phyloP scores from a whole-genome alignment of 2,797 vertebrate species.

The Ptychadena robeensis region DNA sequence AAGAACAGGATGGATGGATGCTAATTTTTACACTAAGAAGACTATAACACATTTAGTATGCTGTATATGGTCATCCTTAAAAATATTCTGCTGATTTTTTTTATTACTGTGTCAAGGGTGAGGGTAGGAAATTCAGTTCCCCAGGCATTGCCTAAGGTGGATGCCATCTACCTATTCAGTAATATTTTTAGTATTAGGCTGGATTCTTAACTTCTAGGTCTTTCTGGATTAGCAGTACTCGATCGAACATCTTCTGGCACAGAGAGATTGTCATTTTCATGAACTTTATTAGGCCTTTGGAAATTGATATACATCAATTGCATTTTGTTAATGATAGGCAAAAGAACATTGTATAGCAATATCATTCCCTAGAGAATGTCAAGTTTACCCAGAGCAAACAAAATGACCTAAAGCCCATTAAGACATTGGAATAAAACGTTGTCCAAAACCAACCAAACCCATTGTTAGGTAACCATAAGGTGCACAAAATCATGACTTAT shows the following conservation, averaged over 20 bases:
- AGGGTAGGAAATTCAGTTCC: not conserved
- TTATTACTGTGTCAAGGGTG: not conserved
- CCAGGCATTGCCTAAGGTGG: not conserved
- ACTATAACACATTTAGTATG: not conserved
- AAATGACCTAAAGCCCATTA: no score
- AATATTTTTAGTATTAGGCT: not conserved
- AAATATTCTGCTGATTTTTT: not conserved
- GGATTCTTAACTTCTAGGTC: not conserved
- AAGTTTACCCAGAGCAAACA: not conserved
- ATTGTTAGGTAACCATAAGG: no score
- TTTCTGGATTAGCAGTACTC: not conserved
- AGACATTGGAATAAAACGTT: no score
- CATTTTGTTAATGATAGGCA: not conserved
- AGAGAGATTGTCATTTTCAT: not conserved
- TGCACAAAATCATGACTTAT: no score
- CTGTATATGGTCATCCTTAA: not conserved
- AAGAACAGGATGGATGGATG: no score
- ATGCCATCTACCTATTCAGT: not conserved
- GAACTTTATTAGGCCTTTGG: not conserved
- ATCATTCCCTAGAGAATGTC: not conserved
- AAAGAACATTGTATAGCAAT: not conserved
- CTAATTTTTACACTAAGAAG: no score
- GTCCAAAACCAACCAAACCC: no score
- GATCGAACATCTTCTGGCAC: not conserved
- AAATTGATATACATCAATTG: not conserved